Conservation (phyloP, 1,140 invertebrate species). For the Nilaparvata lugens region DNA sequence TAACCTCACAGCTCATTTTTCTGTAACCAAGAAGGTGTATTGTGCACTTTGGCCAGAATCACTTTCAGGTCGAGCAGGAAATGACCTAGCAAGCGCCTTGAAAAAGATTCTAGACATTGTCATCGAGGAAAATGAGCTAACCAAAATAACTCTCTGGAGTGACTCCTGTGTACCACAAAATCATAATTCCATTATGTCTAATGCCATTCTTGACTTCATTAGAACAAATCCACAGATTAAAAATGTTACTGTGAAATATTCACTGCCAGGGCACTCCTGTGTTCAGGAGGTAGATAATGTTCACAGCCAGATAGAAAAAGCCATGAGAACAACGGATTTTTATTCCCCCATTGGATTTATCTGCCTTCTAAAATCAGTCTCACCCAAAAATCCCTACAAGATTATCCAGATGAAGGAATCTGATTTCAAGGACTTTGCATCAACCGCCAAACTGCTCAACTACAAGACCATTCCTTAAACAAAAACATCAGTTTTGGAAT, state of each 20-base stretch:
- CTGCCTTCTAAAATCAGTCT: constrained; percentile 1
- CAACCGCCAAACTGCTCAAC: constrained; percentile 14
- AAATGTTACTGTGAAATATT: constrained; percentile 28
- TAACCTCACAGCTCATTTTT: not conserved
- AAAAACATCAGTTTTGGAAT: too few species aligned
- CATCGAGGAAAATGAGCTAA: constrained; percentile 17
- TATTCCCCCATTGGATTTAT: constrained; percentile 7
- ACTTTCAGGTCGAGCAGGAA: not conserved
- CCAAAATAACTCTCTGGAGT: constrained; percentile 25
- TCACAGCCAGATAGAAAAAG: constrained; percentile 17
- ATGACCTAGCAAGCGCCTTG: constrained; percentile 23
- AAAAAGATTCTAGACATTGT: constrained; percentile 23
- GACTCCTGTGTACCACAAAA: constrained; percentile 29
- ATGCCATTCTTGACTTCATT: constrained; percentile 23
- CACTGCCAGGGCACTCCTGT: constrained; percentile 25
- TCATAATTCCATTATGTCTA: constrained; percentile 26
- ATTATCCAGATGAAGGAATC: constrained; percentile 1
- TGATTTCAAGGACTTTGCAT: constrained; percentile 4
- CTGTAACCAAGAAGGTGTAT: not conserved
- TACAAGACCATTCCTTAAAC: constrained; percentile 18
- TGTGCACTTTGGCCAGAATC: not conserved
- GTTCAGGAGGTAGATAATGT: constrained; percentile 14
- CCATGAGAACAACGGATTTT: constrained; percentile 7
- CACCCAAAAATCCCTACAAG: not conserved
- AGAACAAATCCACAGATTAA: constrained; percentile 16